Evolutionary conservation across 1,140 invertebrate species (phyloP).

Genomic region (Apis florea): DNA sequence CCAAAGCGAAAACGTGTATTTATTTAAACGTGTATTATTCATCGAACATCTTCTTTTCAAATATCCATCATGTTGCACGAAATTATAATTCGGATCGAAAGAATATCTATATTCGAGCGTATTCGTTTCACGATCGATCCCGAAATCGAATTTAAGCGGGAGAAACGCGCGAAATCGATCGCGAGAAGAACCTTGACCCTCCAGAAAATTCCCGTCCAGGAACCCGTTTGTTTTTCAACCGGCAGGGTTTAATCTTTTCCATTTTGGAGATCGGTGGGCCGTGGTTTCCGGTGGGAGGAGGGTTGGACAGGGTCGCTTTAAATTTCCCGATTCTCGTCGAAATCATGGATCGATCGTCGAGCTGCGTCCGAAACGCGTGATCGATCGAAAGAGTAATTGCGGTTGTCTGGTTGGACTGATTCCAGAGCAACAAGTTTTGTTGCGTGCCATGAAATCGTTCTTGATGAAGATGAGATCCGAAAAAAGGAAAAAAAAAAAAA

Average conservation of each 20-base stretch:
- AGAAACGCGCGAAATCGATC: neutral
- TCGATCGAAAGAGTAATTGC: conserved; percentile 52
- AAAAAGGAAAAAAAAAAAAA: neutral
- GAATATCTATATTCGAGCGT: no score
- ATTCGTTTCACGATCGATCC: no score
- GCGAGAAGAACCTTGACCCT: neutral
- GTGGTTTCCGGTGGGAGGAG: neutral
- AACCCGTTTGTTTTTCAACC: neutral
- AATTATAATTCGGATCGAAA: no score
- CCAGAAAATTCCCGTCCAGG: neutral
- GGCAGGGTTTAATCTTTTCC: conserved; percentile 30
- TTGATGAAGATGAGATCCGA: neutral
- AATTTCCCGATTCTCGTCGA: neutral
- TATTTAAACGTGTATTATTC: no score
- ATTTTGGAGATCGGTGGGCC: neutral
- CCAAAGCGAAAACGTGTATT: no score
- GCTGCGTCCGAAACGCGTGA: conserved; percentile 22
- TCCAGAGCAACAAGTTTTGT: conserved; percentile 57
- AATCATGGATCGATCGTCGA: conserved; percentile 12
- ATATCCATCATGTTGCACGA: no score
- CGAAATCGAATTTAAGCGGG: no score
- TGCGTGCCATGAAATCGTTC: conserved; percentile 3
- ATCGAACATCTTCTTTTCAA: no score
- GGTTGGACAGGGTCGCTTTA: neutral
- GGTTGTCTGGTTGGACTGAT: conserved; percentile 24